Base-by-base conservation (phyloP, 2,113 vertebrate genomes). In the Solea senegalensis region DNA sequence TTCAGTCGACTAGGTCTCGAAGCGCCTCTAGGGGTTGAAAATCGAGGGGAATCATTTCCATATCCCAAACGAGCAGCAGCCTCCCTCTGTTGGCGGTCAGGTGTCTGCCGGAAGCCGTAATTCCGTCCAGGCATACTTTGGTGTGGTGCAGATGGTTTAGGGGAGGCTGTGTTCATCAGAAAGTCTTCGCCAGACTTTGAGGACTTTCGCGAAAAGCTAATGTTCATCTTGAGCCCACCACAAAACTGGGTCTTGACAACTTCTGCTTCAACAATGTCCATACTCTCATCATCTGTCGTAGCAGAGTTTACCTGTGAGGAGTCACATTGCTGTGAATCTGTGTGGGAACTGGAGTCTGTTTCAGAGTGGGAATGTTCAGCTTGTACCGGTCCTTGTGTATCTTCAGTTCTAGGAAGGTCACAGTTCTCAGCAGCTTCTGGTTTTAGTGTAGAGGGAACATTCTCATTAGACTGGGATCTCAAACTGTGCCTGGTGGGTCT, bases 41-140 rank as follows among this genome's bases (percentile, higher is more conserved):
- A 82, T 10, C 51, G 76, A 9, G 86, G 66, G 0, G 40, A 53
- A 0, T 80, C 63, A 0, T 78, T 90, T 5, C 82, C 75, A 2
- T 90, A 90, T 2, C 91, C 93, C 40, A 93, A 90, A 8, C 94
- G 94, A 0, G 94, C 93, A 0, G 93, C 94, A 0, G 93, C 94
- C 65, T 93, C 93, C 46, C 91, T 79, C 76, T 95, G 96, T n/a
- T 92, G 92, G 43, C 95, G 91, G 80, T 96, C 96, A 0, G 94
- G 91, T 0, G 94, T 95, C 68, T 91, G 90, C 15, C 92, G 88
- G 16, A 95, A 90, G 39, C 92, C 87, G 1, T 95, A 95, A 59
- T 70, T 86, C 16, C 81, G 74, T 12, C 85, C 53, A 0, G 87
- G 60, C 0, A 66, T 45, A 9, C 77, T 67, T 3, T 69, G 59